Conservation (phyloP, 2,888 invertebrate species). For the Liposcelis brunnea region DNA sequence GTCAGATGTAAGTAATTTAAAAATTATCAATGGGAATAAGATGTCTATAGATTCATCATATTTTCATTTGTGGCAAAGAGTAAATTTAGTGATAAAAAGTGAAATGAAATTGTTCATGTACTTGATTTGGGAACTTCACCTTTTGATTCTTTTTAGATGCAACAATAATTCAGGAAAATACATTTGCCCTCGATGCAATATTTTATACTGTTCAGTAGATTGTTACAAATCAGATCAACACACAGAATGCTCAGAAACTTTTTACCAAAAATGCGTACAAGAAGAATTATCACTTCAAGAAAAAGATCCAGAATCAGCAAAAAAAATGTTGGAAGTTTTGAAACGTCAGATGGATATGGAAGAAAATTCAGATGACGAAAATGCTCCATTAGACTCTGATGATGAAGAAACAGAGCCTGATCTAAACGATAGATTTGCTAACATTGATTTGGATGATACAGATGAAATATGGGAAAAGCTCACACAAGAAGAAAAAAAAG, state of each 20-base stretch:
- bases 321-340: constrained; percentile 45
- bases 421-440: not conserved
- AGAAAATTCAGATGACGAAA: constrained; percentile 18
- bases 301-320: constrained; percentile 32
- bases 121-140: no score
- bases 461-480: not conserved
- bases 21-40: no score
- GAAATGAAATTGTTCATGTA: no score
- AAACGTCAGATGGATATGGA: constrained; percentile 30
- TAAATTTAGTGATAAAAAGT: no score
- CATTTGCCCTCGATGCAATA: constrained; percentile 68
- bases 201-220: constrained; percentile 57
- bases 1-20: no score
- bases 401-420: not conserved
- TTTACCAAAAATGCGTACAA: constrained; percentile 68
- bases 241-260: constrained; percentile 64
- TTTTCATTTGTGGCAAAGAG: no score
- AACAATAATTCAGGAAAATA: constrained; percentile 42
- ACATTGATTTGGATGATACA: not conserved
- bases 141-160: constrained; percentile 39
- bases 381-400: constrained; percentile 13
- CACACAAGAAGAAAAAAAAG: not conserved
- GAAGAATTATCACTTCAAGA: constrained; percentile 38
- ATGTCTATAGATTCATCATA: no score
- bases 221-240: constrained; percentile 69